A percentile compares a stretch with the other conserved stretches of the same genome.
Conservation (phyloP, 1,140 invertebrate genomes). For the Harpegnathos saltator region DNA sequence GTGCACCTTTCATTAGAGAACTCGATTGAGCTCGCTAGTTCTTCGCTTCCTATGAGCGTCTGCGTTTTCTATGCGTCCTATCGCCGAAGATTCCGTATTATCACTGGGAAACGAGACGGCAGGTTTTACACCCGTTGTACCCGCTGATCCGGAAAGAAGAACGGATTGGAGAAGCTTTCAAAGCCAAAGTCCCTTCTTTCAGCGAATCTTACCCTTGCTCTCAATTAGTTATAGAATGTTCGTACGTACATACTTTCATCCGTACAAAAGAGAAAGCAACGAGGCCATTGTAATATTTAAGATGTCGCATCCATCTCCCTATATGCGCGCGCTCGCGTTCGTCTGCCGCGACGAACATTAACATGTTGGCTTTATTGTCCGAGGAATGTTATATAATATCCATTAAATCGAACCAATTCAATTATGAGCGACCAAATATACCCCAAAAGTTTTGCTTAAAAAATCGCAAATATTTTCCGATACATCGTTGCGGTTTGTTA, state of each 20-base stretch:
- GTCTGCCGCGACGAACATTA: too few species aligned
- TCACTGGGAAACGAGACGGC: conserved; percentile 36
- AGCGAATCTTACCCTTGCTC: conserved; percentile 8
- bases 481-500: neutral
- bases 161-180: conserved; percentile 69
- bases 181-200: conserved; percentile 36
- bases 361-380: conserved; percentile 7
- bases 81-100: conserved; percentile 35
- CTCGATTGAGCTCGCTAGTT: conserved; percentile 3
- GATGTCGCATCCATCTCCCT: neutral
- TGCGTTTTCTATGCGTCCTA: conserved; percentile 52
- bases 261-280: too few species aligned
- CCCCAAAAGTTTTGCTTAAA: too few species aligned
- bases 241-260: conserved; percentile 8
- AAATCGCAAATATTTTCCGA: conserved; percentile 12
- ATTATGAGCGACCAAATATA: neutral
- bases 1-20: neutral
- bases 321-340: too few species aligned
- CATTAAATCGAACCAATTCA: neutral
- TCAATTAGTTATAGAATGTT: conserved; percentile 33
- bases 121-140: conserved; percentile 49
- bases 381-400: neutral
- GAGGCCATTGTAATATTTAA: too few species aligned
- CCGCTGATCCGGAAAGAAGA: conserved; percentile 38
- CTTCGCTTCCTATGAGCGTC: conserved; percentile 29